Evolutionary conservation across 2,797 vertebrate species (phyloP).

Genomic region (Menidia menidia): DNA sequence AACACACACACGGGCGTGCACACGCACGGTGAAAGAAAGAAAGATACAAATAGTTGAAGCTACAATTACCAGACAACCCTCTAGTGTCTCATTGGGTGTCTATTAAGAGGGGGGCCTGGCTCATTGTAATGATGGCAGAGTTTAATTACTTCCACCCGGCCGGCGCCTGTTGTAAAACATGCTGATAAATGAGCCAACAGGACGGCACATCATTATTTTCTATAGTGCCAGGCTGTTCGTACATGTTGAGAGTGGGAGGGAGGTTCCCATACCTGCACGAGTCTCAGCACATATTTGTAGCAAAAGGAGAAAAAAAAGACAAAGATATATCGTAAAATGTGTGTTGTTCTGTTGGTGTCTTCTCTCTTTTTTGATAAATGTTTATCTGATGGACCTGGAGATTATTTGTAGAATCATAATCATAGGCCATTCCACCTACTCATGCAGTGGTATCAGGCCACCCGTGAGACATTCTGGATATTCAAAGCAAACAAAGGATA

Average conservation of each 20-base stretch:
- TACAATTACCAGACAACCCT: constrained; percentile 94
- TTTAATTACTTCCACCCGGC: constrained; percentile 99
- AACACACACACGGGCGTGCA: constrained; percentile 31
- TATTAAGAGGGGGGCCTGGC: constrained; percentile 96
- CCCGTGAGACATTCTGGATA: constrained; percentile 44
- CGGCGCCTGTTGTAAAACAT: constrained; percentile 98
- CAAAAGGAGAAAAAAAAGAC: constrained; percentile 29
- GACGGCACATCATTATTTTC: constrained; percentile 96
- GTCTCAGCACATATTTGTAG: constrained; percentile 29
- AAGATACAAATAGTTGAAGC: constrained; percentile 79
- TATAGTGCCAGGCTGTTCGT: constrained; percentile 89
- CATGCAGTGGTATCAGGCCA: constrained; percentile 43
- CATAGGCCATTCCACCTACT: constrained; percentile 41
- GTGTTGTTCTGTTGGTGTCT: constrained; percentile 15
- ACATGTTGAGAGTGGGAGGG: constrained; percentile 89
- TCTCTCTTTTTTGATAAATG: constrained; percentile 15
- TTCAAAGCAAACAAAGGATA: constrained; percentile 41
- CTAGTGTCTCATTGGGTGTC: constrained; percentile 97
- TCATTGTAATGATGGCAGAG: constrained; percentile 98
- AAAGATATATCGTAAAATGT: constrained; percentile 16
- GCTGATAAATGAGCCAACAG: constrained; percentile 99
- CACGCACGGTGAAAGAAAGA: constrained; percentile 29
- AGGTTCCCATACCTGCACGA: constrained; percentile 78
- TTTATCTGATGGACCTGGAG: constrained; percentile 38
- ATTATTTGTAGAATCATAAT: constrained; percentile 53